Evolutionary conservation across 2,113 vertebrate genomes (phyloP).

Genomic region (Platichthys stellatus): DNA sequence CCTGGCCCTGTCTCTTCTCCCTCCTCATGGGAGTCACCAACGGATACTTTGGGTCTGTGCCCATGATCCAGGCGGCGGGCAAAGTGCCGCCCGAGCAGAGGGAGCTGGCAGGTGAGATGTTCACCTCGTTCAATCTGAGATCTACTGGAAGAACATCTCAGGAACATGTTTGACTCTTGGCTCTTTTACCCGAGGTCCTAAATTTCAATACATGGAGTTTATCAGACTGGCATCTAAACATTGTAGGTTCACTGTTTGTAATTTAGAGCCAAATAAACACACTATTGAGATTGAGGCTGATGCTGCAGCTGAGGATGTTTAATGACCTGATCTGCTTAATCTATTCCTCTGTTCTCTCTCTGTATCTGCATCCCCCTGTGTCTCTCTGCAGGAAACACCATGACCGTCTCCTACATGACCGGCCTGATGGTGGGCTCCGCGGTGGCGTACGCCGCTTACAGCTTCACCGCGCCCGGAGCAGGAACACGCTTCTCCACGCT

Average conservation of each 20-base stretch:
- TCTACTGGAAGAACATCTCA: too few relatives aligned
- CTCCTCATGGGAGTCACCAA: slow-evolving; percentile 98
- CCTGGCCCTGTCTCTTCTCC: slow-evolving; percentile 97
- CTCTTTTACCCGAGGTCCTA: too few relatives aligned
- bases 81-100: slow-evolving; percentile 93
- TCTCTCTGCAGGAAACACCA: slow-evolving; percentile 90
- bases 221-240: too few relatives aligned
- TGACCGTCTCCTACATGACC: slow-evolving; percentile 98
- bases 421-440: slow-evolving; percentile 94
- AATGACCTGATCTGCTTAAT: too few relatives aligned
- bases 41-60: slow-evolving; percentile 95
- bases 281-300: too few relatives aligned
- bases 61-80: slow-evolving; percentile 96
- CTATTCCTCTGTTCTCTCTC: background rate
- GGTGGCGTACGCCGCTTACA: slow-evolving; percentile 94
- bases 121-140: background rate
- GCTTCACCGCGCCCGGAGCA: slow-evolving; percentile 85
- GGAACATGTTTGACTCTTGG: too few relatives aligned
- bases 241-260: too few relatives aligned
- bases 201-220: too few relatives aligned
- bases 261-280: too few relatives aligned
- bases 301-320: too few relatives aligned
- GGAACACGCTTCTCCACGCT: slow-evolving; percentile 67
- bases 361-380: background rate
- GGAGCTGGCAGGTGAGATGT: slow-evolving; percentile 90